Evolutionary conservation across 1,140 invertebrate genomes (phyloP).

Genomic region (Drosophila obscura): DNA sequence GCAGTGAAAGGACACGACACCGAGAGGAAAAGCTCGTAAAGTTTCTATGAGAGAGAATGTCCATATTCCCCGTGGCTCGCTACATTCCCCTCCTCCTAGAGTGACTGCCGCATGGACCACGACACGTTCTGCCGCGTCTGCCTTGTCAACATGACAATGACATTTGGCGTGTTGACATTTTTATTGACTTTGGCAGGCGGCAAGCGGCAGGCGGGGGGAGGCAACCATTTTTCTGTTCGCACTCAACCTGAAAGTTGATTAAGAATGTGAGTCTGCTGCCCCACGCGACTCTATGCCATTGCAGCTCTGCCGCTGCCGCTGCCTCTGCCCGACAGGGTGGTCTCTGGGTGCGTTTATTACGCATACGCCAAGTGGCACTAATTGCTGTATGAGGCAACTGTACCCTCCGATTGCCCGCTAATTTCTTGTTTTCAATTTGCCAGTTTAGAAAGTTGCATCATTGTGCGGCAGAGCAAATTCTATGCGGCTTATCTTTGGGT

Average conservation of each 20-base stretch:
- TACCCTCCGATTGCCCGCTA: slow-evolving; percentile 42
- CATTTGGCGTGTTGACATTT: slow-evolving; percentile 82
- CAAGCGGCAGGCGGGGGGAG: neutral
- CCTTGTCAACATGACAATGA: slow-evolving; percentile 71
- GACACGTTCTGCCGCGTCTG: slow-evolving; percentile 48
- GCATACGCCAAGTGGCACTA: slow-evolving; percentile 74
- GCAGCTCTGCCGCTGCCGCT: slow-evolving; percentile 11
- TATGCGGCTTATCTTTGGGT: slow-evolving; percentile 65
- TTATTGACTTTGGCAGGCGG: slow-evolving; percentile 77
- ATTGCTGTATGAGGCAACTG: slow-evolving; percentile 55
- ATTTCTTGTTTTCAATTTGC: slow-evolving; percentile 33
- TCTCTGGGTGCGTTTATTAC: slow-evolving; percentile 60
- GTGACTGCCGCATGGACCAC: slow-evolving; percentile 27
- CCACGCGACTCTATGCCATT: neutral
- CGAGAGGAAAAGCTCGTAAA: slow-evolving; percentile 46
- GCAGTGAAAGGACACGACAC: slow-evolving; percentile 12
- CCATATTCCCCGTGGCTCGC: neutral
- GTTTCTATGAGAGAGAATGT: slow-evolving; percentile 55
- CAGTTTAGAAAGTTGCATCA: slow-evolving; percentile 67
- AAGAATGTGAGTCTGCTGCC: slow-evolving; percentile 57
- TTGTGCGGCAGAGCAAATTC: slow-evolving; percentile 49
- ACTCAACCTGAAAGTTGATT: slow-evolving; percentile 69
- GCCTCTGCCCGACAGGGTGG: slow-evolving; percentile 25
- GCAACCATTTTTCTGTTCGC: slow-evolving; percentile 27
- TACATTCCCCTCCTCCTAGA: neutral